Base-by-base conservation (phyloP, 2,888 invertebrate species). In the Dione juno region DNA sequence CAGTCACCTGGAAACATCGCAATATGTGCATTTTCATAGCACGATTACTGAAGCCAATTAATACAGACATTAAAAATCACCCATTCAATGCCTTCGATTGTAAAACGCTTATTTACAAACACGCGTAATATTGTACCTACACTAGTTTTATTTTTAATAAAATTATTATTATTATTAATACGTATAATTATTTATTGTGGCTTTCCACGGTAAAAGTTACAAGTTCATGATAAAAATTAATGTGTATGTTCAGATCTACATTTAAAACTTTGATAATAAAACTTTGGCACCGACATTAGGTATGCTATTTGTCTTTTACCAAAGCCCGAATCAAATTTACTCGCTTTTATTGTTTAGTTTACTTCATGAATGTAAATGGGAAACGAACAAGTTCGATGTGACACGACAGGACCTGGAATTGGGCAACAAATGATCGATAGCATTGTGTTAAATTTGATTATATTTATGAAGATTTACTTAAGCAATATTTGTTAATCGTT, bases 11-110 rank as follows among this genome's bases (percentile, higher is more conserved):
- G 79, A 87, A 87, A 88, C 82, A 84, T 82, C 79, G 79, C 82
- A 82, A 88, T 86, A 87, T 82, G 83, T 86, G 87, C 86, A 88
- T 87, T 87, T 86, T 85, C 83, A 85, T 83, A 79, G 79, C 77
- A 86, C 87, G 89, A 88, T 87, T 87, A 85, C 82, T 84, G 88
- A 87, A 85, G 88, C 87, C 89, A 90, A 90, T 90, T 89, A 88
- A 85, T 84, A 82, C 82, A 81, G 83, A 82, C 71, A 77, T 45
- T 28, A 61, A 61, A 61, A 61, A 43, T 61, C 59, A 61, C 28
- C n/a, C 28, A 43, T 61, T 61, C 45, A 35, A n/a, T 45, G 35
- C 61, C 11, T 45, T 7, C 61, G 35, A 61, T 21, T 61, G 45
- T 45, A 16, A 61, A 45, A 28, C 28, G 61, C 45, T 45, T 45